Percentiles rank a stretch among this genome's conserved stretches.
Evolutionary conservation across 2,797 vertebrate species (phyloP).

Genomic region (Buphagus erythrorhynchus): DNA sequence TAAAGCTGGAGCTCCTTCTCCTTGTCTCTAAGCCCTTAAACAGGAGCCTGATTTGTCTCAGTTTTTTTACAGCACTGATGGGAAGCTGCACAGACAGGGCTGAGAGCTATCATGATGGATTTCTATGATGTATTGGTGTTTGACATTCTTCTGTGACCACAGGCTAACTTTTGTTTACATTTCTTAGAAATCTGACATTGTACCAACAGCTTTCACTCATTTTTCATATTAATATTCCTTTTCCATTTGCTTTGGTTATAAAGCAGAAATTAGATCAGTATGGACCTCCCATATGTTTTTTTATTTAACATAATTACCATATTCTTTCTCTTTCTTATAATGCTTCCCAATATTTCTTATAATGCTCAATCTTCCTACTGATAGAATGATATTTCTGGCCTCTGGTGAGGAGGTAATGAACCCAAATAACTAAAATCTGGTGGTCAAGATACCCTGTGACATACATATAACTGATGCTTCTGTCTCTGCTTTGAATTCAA

Average conservation of each 20-base stretch:
- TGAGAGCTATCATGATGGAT: background rate
- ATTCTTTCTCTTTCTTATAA: background rate
- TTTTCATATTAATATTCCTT: constrained; percentile 5
- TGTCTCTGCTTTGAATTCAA: background rate
- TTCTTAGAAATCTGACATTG: constrained; percentile 3
- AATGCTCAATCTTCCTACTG: background rate
- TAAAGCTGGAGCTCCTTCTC: background rate
- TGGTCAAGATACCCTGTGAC: background rate
- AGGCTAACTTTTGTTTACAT: background rate
- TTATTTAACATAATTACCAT: background rate
- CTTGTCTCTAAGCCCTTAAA: background rate
- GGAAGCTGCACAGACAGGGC: background rate
- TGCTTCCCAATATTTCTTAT: background rate
- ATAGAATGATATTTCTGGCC: background rate
- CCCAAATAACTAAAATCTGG: background rate
- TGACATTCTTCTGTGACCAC: background rate
- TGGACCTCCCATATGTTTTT: background rate
- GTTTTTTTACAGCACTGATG: background rate
- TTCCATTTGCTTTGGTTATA: background rate
- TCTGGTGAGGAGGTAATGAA: background rate
- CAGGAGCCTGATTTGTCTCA: background rate
- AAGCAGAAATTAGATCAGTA: constrained; percentile 20
- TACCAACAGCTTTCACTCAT: constrained; percentile 1
- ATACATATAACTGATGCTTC: background rate
- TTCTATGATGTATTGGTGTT: background rate